Evolutionary conservation across 2,888 invertebrate genomes (phyloP), one percentile per base, ranked within the genome.

Genomic region (Philaethria dido): DNA sequence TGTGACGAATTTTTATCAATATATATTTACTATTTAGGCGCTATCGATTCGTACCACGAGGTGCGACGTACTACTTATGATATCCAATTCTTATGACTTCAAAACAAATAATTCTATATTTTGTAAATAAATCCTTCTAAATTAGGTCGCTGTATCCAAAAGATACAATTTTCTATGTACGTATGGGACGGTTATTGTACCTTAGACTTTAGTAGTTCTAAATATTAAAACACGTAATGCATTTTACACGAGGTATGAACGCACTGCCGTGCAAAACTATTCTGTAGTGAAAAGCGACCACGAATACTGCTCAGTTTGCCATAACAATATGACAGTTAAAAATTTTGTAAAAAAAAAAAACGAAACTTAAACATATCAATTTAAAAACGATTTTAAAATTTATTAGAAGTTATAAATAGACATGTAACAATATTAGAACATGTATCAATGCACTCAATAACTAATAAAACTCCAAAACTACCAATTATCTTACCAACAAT

Each of bases 1-100:
- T 86, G 85, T 84, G 82, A 88, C 81, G 81, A 86, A 81, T 89
- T 90, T 89, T 86, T 89, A 89, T 52, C 16, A 81, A 82, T 79
- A 84, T 87, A 85, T 90, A 88, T 88, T 86, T 86, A 84, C 80
- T 84, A 85, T 85, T 81, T 89, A 90, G 89, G 85, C 76, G 87
- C 88, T 90, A 89, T 84, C 78, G 78, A 86, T 82, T 86, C 80
- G 87, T 86, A 91, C 89, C 87, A 90, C 81, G 82, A 86, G 77
- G 78, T 86, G 16, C 52, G 52, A 52, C 29, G 52, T 13, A 52
- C 52, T 52, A 91, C 92, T 92, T 92, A 92, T 92, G 92, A 92
- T 89, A 85, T 88, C 85, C 80, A 87, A 89, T 86, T 92, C 91
- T 92, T 92, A 92, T 91, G 92, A 92, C 90, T 90, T 87, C 81